Conservation (phyloP, 2,888 invertebrate genomes). For the Pyrgus malvae region DNA sequence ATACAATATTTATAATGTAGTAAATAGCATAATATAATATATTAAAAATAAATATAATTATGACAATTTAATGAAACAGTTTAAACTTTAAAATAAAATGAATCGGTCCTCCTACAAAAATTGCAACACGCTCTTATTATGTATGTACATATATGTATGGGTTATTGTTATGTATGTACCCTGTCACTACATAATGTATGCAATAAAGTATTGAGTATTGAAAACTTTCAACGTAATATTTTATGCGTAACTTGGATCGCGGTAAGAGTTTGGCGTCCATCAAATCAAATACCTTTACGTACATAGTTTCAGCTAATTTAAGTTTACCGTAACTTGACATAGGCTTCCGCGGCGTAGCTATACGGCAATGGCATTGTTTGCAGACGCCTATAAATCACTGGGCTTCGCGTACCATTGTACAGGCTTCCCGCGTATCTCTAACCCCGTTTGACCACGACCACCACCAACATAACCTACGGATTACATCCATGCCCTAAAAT, state of each 20-base stretch:
- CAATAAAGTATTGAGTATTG: too few species aligned
- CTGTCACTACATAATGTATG: too few species aligned
- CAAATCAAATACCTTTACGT: constrained; percentile 31
- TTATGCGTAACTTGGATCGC: background rate
- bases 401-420: constrained; percentile 43
- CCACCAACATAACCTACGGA: constrained; percentile 27
- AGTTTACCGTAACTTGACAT: constrained; percentile 67
- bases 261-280: background rate
- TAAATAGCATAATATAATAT: too few species aligned
- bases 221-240: background rate
- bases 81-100: too few species aligned
- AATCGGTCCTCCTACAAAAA: too few species aligned
- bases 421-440: constrained; percentile 50
- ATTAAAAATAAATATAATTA: too few species aligned
- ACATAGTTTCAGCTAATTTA: constrained; percentile 70
- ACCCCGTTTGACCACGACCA: constrained; percentile 42
- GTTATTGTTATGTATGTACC: too few species aligned
- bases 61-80: too few species aligned
- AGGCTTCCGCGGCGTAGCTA: constrained; percentile 64
- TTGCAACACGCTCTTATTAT: too few species aligned
- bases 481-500: background rate
- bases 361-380: constrained; percentile 66
- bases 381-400: constrained; percentile 76
- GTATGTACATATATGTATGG: too few species aligned
- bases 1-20: too few species aligned